phyloP scores from a whole-genome alignment of 1,140 invertebrate species.

The Bombus vancouverensis region DNA sequence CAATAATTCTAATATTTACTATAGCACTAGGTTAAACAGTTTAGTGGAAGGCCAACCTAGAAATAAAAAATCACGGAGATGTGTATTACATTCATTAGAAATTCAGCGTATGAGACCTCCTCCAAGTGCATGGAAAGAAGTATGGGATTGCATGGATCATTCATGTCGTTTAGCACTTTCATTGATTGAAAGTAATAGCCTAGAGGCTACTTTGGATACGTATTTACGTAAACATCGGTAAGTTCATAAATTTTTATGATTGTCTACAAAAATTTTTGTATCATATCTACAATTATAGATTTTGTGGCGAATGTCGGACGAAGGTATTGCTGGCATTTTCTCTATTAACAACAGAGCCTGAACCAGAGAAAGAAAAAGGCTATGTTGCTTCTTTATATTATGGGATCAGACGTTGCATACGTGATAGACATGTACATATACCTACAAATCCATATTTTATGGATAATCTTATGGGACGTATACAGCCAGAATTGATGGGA shows the following conservation, averaged over 20 bases:
- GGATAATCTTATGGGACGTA: constrained; percentile 91
- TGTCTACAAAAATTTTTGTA: constrained; percentile 4
- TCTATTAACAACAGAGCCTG: constrained; percentile 92
- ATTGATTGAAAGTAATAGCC: constrained; percentile 90
- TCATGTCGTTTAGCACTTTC: constrained; percentile 93
- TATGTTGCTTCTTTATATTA: constrained; percentile 93
- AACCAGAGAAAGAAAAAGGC: constrained; percentile 92
- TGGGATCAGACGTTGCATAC: constrained; percentile 92
- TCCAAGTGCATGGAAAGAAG: constrained; percentile 88
- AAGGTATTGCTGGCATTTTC: constrained; percentile 94
- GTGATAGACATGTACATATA: constrained; percentile 93
- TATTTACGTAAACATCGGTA: constrained; percentile 94
- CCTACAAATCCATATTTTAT: constrained; percentile 94
- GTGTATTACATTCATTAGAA: constrained; percentile 93
- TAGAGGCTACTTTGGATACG: constrained; percentile 92
- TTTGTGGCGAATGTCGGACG: constrained; percentile 95
- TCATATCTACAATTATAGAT: constrained; percentile 83
- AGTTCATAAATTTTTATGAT: constrained; percentile 15
- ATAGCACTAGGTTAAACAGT: constrained; percentile 88
- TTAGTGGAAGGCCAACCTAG: constrained; percentile 91
- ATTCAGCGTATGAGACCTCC: constrained; percentile 90
- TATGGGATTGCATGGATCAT: constrained; percentile 94
- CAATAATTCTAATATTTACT: constrained; percentile 50
- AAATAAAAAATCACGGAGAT: constrained; percentile 93
- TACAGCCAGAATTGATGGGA: constrained; percentile 94